Evolutionary conservation across 2,888 invertebrate genomes (phyloP).

Genomic region (Argyresthia goedartella): DNA sequence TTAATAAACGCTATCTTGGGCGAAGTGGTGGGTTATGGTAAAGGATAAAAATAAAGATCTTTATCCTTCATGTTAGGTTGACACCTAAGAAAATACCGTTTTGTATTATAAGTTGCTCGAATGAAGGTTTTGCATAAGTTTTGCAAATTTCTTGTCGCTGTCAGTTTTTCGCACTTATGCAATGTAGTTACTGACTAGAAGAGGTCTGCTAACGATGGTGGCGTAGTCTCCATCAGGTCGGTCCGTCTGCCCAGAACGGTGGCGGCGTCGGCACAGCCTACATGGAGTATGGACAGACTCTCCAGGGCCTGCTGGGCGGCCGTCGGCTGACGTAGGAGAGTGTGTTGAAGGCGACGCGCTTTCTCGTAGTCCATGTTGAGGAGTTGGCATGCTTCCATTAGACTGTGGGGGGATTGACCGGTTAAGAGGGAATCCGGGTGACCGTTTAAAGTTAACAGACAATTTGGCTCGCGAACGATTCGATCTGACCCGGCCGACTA

Average conservation of each 20-base stretch:
- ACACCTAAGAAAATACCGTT: too few species aligned
- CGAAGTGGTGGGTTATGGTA: too few species aligned
- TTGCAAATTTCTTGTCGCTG: too few species aligned
- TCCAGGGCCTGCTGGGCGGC: background rate
- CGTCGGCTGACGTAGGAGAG: conserved; percentile 35
- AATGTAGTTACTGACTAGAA: conserved; percentile 46
- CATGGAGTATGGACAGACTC: background rate
- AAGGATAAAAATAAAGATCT: too few species aligned
- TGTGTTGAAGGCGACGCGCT: conserved; percentile 79
- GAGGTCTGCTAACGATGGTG: conserved; percentile 48
- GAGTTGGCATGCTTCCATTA: conserved; percentile 81
- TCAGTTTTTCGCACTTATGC: too few species aligned
- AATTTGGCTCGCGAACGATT: too few species aligned
- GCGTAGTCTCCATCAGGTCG: conserved; percentile 34
- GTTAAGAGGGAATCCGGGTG: background rate
- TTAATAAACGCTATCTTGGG: too few species aligned
- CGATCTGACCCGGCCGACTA: too few species aligned
- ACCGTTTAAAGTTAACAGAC: too few species aligned
- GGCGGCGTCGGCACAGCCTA: background rate
- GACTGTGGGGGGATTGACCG: conserved; percentile 46
- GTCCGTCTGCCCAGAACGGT: conserved; percentile 53
- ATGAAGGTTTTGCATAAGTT: too few species aligned
- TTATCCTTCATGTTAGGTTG: too few species aligned
- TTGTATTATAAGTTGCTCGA: too few species aligned
- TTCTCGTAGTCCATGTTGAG: conserved; percentile 83